Percentiles rank a stretch among this genome's conserved stretches.
Evolutionary conservation across 2,888 invertebrate species (phyloP).

Genomic region (Dugesia japonica): DNA sequence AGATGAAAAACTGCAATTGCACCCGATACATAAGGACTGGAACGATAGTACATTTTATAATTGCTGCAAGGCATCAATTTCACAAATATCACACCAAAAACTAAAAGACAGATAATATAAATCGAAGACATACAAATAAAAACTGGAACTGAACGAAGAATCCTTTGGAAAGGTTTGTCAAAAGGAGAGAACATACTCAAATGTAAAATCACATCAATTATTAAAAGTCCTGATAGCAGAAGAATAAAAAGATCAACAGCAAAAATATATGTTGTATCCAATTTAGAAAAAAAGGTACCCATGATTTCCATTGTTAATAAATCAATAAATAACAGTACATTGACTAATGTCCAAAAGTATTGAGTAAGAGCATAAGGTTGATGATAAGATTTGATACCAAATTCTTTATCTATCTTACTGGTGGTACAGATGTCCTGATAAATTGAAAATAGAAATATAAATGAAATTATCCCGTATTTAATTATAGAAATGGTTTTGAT

Average conservation of each 20-base stretch:
- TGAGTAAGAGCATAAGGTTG: constrained; percentile 6
- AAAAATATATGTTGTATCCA: background rate
- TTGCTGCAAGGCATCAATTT: constrained; percentile 1
- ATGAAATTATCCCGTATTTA: background rate
- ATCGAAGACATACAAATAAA: background rate
- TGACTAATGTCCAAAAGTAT: background rate
- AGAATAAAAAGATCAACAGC: background rate
- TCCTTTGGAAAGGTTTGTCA: background rate
- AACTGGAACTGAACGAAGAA: background rate
- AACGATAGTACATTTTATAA: background rate
- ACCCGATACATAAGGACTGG: background rate
- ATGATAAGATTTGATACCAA: background rate
- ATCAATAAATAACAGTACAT: background rate
- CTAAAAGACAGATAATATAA: background rate
- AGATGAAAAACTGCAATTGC: background rate
- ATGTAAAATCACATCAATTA: background rate
- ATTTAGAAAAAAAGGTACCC: background rate
- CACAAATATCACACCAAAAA: background rate
- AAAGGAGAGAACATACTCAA: background rate
- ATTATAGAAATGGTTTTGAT: background rate
- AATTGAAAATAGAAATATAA: background rate
- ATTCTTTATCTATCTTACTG: background rate
- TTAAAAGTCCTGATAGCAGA: background rate
- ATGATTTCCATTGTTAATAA: background rate
- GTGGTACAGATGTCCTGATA: background rate